These are phyloP conservation scores for Smutsia temminckii DNA, from an alignment of 2,797 vertebrate species.

Conservation along the genomic window DNA sequence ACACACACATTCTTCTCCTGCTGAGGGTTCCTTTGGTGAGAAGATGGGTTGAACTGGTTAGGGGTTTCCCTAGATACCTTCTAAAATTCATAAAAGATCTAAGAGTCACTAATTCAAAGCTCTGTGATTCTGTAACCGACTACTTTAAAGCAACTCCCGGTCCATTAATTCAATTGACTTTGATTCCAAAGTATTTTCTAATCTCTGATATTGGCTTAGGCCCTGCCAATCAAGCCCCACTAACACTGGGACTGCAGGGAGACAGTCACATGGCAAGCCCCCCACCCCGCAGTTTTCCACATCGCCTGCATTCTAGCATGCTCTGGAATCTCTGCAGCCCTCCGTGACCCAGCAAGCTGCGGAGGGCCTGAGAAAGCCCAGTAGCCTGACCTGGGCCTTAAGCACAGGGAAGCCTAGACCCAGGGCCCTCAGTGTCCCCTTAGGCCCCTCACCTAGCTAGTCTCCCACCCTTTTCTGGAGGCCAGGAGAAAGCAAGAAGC, in stretches of 20 bases:
- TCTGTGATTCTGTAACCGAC: not conserved
- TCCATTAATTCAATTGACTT: not conserved
- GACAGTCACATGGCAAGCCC: not conserved
- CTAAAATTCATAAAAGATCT: not conserved
- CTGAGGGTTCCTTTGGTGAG: not conserved
- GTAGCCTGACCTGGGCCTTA: not conserved
- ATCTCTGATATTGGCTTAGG: not conserved
- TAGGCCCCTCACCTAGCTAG: not conserved
- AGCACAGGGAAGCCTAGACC: not conserved
- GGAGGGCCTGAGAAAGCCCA: not conserved
- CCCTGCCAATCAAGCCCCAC: not conserved
- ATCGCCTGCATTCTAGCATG: not conserved
- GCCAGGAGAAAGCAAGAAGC: not conserved
- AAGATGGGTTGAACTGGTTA: not conserved
- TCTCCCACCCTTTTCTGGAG: not conserved
- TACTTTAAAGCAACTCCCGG: not conserved
- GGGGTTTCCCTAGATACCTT: not conserved
- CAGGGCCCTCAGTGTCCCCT: too few relatives aligned
- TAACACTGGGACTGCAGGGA: not conserved
- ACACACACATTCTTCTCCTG: not conserved
- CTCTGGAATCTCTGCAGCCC: too few relatives aligned
- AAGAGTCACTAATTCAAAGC: not conserved
- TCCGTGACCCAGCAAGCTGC: not conserved
- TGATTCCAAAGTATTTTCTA: constrained; percentile 36
- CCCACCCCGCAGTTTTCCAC: not conserved